Conservation (phyloP, 1,140 invertebrate species). For the Zaprionus vittiger region DNA sequence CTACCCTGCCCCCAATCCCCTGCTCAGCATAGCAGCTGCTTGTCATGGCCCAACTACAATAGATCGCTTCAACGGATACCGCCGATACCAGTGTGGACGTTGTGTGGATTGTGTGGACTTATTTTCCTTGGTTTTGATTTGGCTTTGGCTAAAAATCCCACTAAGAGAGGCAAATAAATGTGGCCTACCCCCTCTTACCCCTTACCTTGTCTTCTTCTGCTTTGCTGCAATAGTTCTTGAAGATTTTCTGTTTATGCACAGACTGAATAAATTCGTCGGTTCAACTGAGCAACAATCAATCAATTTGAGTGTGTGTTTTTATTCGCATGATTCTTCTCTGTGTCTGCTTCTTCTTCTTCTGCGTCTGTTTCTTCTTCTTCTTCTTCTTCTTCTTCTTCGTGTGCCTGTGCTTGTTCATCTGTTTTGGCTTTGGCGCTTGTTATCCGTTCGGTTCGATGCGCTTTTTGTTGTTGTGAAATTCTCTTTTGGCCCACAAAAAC, state of each 20-base stretch:
- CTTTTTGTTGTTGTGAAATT: slow-evolving; percentile 23
- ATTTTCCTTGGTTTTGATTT: slow-evolving; percentile 15
- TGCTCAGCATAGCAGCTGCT: slow-evolving; percentile 21
- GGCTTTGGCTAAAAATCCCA: slow-evolving; percentile 18
- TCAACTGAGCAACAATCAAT: slow-evolving; percentile 8
- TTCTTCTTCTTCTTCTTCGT: not conserved
- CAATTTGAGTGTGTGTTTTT: slow-evolving; percentile 13
- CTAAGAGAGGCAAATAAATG: not conserved
- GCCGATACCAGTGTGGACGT: not conserved
- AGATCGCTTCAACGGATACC: slow-evolving; percentile 40
- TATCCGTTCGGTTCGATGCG: not conserved
- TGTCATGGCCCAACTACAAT: slow-evolving; percentile 38
- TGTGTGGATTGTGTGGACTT: slow-evolving; percentile 1
- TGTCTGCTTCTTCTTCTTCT: not conserved
- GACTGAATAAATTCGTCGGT: slow-evolving; percentile 3
- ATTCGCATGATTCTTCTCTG: not conserved
- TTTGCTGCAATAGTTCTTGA: not conserved
- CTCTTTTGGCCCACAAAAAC: slow-evolving; percentile 5
- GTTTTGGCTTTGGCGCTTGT: not conserved
- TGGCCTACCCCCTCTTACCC: not conserved
- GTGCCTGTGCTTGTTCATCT: not conserved
- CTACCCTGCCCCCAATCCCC: not conserved
- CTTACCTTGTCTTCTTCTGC: not conserved
- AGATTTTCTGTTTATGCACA: slow-evolving; percentile 6
- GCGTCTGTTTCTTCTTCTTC: not conserved